Conservation (phyloP, 2,888 invertebrate species). For the Dryobotodes eremita region DNA sequence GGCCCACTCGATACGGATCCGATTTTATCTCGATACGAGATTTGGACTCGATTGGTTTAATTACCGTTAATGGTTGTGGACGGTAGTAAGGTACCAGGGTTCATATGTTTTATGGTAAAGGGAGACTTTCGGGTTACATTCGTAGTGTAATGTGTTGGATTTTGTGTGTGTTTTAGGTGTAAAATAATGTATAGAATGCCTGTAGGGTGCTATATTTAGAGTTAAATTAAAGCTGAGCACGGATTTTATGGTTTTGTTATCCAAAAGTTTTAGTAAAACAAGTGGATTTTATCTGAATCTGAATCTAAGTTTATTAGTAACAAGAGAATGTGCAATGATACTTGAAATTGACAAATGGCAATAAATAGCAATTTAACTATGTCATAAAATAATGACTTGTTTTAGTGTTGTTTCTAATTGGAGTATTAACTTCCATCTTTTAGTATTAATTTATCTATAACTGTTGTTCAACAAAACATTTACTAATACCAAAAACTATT, state of each 20-base stretch:
- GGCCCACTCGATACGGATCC: slow-evolving; percentile 83
- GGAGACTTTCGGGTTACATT: slow-evolving; percentile 43
- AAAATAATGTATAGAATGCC: slow-evolving; percentile 1
- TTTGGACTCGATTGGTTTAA: slow-evolving; percentile 88
- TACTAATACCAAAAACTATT: background rate
- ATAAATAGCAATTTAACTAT: background rate
- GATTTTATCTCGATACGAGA: slow-evolving; percentile 87
- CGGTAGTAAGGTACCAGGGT: slow-evolving; percentile 76
- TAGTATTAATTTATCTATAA: background rate
- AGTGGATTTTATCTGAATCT: background rate
- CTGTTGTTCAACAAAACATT: background rate
- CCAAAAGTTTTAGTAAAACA: background rate
- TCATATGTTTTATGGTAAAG: slow-evolving; percentile 55
- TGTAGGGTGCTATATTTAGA: background rate
- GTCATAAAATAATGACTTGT: slow-evolving; percentile 1
- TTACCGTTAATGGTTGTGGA: slow-evolving; percentile 87
- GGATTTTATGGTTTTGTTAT: background rate
- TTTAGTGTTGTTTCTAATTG: background rate
- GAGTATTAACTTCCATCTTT: background rate
- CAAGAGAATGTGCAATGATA: background rate
- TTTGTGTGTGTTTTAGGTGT: slow-evolving; percentile 10
- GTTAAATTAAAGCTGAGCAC: background rate
- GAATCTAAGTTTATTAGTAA: background rate
- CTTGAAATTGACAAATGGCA: background rate
- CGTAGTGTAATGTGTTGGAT: background rate